Evolutionary conservation across 92 coral and sea anemone species (phyloP).

Genomic region (Paragorgia papillata): DNA sequence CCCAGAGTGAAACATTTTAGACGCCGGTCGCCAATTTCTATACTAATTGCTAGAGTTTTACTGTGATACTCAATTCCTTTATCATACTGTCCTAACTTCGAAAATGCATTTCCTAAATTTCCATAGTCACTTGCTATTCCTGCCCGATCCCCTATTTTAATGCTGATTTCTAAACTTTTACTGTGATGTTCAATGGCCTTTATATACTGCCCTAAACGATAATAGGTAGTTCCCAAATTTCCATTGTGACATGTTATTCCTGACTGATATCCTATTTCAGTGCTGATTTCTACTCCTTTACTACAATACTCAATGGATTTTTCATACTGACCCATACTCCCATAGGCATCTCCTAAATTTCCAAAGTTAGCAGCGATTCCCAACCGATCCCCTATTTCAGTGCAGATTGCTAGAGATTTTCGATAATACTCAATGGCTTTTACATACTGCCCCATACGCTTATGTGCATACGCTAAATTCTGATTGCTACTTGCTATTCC

Average conservation of each 20-base stretch:
- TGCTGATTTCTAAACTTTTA: too few species aligned
- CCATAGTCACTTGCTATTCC: not conserved
- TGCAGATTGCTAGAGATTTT: conserved; percentile 5
- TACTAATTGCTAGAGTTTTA: conserved; percentile 18
- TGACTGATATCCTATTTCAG: conserved; percentile 6
- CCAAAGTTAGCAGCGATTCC: not conserved
- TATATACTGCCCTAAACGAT: not conserved
- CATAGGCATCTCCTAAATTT: conserved; percentile 5
- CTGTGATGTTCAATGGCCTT: too few species aligned
- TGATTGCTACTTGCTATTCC: not conserved
- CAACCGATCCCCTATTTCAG: too few species aligned
- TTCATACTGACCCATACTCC: too few species aligned
- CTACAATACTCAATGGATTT: conserved; percentile 7
- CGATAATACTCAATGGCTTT: conserved; percentile 10
- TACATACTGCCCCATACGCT: conserved; percentile 15
- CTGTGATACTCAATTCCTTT: conserved; percentile 28
- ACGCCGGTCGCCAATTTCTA: conserved; percentile 26
- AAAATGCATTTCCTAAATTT: conserved; percentile 2
- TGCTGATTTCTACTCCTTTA: not conserved
- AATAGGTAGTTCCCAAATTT: conserved; percentile 23
- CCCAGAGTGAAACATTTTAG: conserved; percentile 20
- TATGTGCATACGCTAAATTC: conserved; percentile 4
- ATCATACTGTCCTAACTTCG: not conserved
- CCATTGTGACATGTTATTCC: conserved; percentile 6
- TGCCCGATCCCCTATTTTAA: too few species aligned